These are phyloP conservation scores for Urocyon cinereoargenteus DNA, from an alignment of 2,797 vertebrate species.

Conservation along the genomic window DNA sequence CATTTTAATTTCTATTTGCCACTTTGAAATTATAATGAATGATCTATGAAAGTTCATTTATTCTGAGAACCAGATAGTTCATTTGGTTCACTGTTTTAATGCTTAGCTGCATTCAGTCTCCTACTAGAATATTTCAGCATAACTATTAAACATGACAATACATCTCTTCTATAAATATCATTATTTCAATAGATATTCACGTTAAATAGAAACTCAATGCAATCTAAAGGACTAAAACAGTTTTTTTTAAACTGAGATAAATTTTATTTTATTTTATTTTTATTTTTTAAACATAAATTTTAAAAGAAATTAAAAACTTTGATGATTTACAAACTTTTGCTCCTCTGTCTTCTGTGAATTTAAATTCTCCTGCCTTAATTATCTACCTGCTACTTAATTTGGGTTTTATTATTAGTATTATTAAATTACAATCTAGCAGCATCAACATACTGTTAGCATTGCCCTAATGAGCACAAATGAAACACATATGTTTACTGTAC, in stretches of 20 bases:
- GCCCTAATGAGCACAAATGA: slow-evolving; percentile 76
- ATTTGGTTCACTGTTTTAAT: slow-evolving; percentile 64
- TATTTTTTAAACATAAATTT: slow-evolving; percentile 69
- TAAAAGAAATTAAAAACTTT: slow-evolving; percentile 83
- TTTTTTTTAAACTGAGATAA: background rate
- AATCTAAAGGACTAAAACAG: slow-evolving; percentile 75
- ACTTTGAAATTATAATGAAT: slow-evolving; percentile 38
- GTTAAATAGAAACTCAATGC: slow-evolving; percentile 82
- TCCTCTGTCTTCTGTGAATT: slow-evolving; percentile 84
- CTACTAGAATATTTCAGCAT: slow-evolving; percentile 19
- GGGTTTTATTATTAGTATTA: slow-evolving; percentile 77
- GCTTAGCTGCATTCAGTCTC: background rate
- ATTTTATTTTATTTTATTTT: slow-evolving; percentile 76
- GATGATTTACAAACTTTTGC: slow-evolving; percentile 83
- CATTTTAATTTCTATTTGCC: slow-evolving; percentile 57
- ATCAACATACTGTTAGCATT: slow-evolving; percentile 73
- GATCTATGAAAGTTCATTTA: slow-evolving; percentile 56
- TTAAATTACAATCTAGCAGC: slow-evolving; percentile 73
- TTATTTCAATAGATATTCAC: slow-evolving; percentile 78
- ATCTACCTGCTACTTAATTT: slow-evolving; percentile 78
- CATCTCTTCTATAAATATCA: slow-evolving; percentile 63
- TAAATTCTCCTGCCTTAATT: slow-evolving; percentile 79
- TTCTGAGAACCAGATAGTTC: slow-evolving; percentile 50
- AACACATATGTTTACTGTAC: slow-evolving; percentile 74
- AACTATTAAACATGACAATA: slow-evolving; percentile 65